Conservation (phyloP, 2,113 vertebrate genomes). For the Aptenodytes patagonicus region DNA sequence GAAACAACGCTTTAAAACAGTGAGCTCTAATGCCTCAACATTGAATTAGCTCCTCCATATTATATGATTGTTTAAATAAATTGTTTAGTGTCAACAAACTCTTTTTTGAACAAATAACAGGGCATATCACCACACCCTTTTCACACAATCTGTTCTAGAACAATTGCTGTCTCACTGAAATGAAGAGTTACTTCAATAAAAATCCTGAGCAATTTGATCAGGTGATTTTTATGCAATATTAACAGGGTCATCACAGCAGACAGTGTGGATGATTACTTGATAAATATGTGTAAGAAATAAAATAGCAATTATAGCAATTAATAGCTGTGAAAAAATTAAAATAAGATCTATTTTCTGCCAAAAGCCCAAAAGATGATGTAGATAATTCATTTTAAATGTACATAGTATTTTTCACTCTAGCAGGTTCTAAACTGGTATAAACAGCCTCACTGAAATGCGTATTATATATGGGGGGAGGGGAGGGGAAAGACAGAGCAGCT, state of each 20-base stretch:
- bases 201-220: background rate
- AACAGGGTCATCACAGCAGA: background rate
- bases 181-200: background rate
- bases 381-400: background rate
- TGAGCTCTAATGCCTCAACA: background rate
- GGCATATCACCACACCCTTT: background rate
- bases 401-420: background rate
- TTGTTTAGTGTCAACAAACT: background rate
- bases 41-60: background rate
- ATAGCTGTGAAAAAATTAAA: background rate
- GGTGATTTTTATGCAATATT: background rate
- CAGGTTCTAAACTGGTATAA: background rate
- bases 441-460: background rate
- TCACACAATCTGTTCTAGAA: background rate
- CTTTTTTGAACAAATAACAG: background rate
- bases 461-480: background rate
- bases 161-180: background rate
- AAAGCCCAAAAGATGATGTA: background rate
- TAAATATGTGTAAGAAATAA: background rate
- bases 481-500: background rate
- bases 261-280: background rate
- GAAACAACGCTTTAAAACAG: background rate
- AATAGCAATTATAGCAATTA: background rate
- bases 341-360: background rate
- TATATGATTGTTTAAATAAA: background rate